Conservation (phyloP, 2,888 invertebrate species). For the Plagiodera versicolora region DNA sequence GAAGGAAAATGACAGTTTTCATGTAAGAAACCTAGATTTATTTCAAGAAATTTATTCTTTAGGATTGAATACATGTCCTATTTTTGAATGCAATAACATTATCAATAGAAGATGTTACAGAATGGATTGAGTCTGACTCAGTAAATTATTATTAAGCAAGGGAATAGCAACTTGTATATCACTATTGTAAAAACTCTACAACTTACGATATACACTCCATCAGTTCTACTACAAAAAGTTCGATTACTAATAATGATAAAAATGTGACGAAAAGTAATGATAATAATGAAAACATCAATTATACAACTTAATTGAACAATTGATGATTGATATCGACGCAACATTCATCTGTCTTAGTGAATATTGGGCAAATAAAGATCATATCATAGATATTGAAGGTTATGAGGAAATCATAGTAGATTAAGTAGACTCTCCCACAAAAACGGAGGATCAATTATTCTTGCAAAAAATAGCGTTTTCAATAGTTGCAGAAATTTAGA, state of each 20-base stretch:
- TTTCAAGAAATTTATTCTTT: conserved; percentile 4
- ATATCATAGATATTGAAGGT: conserved; percentile 7
- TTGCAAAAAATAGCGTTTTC: neutral
- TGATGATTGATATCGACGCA: conserved; percentile 4
- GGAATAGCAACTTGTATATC: conserved; percentile 1
- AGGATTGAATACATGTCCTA: neutral
- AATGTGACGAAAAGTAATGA: conserved; percentile 6
- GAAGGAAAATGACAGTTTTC: neutral
- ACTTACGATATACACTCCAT: neutral
- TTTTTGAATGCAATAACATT: conserved; percentile 1
- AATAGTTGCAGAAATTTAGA: neutral
- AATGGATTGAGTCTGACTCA: conserved; percentile 3
- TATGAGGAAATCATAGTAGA: conserved; percentile 4
- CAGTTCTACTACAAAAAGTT: neutral
- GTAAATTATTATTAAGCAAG: too few species aligned
- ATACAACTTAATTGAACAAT: neutral
- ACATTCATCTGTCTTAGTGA: conserved; percentile 4
- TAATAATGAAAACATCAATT: neutral
- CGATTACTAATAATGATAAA: too few species aligned
- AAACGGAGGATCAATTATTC: neutral
- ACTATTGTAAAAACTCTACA: neutral
- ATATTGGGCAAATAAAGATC: too few species aligned
- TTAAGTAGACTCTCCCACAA: conserved; percentile 8
- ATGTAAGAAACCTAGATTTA: conserved; percentile 5
- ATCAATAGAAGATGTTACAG: conserved; percentile 1